These are phyloP conservation scores for Ceyx cyanopectus DNA, from an alignment of 2,113 vertebrate species.

Conservation along the genomic window DNA sequence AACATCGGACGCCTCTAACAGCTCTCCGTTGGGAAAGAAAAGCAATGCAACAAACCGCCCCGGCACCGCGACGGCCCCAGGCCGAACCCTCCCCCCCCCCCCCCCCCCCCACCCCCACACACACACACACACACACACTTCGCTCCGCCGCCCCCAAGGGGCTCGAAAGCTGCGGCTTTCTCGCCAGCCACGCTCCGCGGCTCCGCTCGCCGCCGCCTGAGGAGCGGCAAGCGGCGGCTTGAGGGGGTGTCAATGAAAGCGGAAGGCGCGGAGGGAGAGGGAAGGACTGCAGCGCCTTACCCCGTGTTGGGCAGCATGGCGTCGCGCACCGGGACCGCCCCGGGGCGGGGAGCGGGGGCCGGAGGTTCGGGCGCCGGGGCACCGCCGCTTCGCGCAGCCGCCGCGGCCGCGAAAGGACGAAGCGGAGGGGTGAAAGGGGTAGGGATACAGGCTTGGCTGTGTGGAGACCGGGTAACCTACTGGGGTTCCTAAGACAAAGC, in stretches of 20 bases:
- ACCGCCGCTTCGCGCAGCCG: neutral
- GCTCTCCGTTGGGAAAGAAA: no score
- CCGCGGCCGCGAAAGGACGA: neutral
- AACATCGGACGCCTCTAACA: rapidly evolving
- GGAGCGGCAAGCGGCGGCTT: neutral
- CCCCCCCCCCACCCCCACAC: no score
- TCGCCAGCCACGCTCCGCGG: neutral
- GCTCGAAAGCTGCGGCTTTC: neutral
- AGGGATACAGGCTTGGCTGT: no score
- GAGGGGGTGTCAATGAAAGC: neutral
- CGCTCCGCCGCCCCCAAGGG: neutral
- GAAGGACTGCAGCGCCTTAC: neutral
- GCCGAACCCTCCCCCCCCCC: no score
- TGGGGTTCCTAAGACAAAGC: no score
- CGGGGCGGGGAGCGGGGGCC: no score
- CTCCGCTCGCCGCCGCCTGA: neutral
- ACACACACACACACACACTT: no score
- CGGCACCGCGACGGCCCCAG: neutral
- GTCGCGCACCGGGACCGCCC: no score
- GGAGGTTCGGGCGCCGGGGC: no score
- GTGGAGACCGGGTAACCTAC: no score
- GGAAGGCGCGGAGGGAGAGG: no score
- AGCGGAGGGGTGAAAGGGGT: neutral
- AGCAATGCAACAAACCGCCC: neutral
- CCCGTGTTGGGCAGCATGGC: neutral